These are phyloP conservation scores for Philonicus albiceps DNA, from an alignment of 2,888 invertebrate species.

Conservation along the genomic window DNA sequence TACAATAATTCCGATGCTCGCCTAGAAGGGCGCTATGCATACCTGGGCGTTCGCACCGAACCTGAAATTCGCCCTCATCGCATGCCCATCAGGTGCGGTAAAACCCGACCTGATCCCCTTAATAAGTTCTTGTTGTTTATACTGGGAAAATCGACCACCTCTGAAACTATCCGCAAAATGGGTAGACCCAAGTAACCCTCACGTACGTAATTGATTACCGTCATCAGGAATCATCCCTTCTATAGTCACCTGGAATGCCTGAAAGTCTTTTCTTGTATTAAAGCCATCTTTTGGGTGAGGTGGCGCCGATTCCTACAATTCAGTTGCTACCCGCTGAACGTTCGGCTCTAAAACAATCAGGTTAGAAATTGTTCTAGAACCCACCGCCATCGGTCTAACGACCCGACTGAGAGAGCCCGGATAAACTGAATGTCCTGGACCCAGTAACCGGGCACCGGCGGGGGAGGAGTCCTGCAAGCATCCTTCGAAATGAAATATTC, in stretches of 20 bases:
- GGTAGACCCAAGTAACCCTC: slow-evolving; percentile 10
- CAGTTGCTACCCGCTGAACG: not conserved
- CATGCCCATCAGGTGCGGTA: not conserved
- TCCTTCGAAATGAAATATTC: slow-evolving; percentile 44
- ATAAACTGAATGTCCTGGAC: not conserved
- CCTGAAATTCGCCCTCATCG: not conserved
- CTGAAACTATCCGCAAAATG: not conserved
- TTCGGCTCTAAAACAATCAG: slow-evolving; percentile 27
- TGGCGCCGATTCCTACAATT: not conserved
- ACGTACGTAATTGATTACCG: slow-evolving; percentile 40
- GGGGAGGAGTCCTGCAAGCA: not conserved
- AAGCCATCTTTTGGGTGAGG: not conserved
- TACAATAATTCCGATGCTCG: not conserved
- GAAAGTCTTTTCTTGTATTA: slow-evolving; percentile 31
- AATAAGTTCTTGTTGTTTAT: slow-evolving; percentile 1
- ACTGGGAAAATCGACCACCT: not conserved
- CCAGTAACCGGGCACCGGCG: not conserved
- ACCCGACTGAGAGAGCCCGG: not conserved
- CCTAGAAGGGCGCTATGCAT: not conserved
- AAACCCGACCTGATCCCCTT: not conserved
- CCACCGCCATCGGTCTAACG: not conserved
- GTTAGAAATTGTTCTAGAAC: slow-evolving; percentile 1
- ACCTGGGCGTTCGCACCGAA: not conserved
- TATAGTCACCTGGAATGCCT: slow-evolving; percentile 26
- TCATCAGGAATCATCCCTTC: slow-evolving; percentile 31